Conservation (phyloP, 53 echinoderm and acorn worm species). For the Astropecten irregularis region DNA sequence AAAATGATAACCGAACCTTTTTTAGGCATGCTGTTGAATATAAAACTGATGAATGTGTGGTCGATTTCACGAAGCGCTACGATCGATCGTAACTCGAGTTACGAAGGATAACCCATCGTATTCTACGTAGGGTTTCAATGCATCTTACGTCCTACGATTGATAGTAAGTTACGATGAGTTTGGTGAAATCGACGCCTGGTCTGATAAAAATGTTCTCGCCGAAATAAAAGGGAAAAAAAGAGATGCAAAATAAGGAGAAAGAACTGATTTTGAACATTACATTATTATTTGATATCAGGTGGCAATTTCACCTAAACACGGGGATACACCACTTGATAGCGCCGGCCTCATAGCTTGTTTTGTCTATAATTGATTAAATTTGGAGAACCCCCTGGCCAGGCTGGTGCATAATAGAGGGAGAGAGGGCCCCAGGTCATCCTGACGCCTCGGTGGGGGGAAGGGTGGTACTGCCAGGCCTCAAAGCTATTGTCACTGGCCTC, state of each 20-base stretch:
- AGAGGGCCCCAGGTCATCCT: slow-evolving; percentile 14
- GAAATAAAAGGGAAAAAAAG: slow-evolving; percentile 9
- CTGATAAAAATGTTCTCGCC: too few species aligned
- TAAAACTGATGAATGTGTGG: too few species aligned
- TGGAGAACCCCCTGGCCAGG: slow-evolving; percentile 18
- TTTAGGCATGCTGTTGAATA: too few species aligned
- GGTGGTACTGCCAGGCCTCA: slow-evolving; percentile 1
- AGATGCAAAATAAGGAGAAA: neutral
- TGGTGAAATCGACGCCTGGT: too few species aligned
- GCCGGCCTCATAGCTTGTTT: slow-evolving; percentile 47
- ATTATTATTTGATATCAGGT: slow-evolving; percentile 45
- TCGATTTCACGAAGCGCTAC: too few species aligned
- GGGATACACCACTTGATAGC: slow-evolving; percentile 14
- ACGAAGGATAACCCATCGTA: too few species aligned
- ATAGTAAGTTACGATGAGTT: too few species aligned
- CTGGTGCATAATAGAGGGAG: slow-evolving; percentile 27
- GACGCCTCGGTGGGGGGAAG: slow-evolving; percentile 37
- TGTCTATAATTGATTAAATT: slow-evolving; percentile 59
- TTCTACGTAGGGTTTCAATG: too few species aligned
- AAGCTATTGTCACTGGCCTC: slow-evolving; percentile 28
- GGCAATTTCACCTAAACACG: slow-evolving; percentile 40
- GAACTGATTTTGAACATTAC: slow-evolving; percentile 19
- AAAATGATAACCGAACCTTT: too few species aligned
- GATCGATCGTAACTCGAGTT: too few species aligned
- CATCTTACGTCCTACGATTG: too few species aligned